Conservation (phyloP, 2,888 invertebrate genomes). For the Opisthograptis luteolata region DNA sequence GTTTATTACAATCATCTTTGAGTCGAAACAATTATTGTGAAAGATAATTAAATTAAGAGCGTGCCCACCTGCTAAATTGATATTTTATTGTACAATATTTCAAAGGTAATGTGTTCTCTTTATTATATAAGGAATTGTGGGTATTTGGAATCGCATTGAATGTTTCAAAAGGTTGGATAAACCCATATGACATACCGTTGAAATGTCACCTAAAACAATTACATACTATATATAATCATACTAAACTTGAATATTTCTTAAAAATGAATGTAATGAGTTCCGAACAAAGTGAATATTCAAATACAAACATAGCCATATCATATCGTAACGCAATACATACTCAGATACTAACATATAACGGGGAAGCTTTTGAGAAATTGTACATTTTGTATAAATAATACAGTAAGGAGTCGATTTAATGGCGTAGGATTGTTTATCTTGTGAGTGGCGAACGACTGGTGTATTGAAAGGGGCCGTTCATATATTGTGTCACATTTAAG, state of each 20-base stretch:
- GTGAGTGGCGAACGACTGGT: constrained; percentile 78
- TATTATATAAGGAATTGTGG: too few species aligned
- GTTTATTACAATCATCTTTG: constrained; percentile 55
- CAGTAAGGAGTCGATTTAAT: constrained; percentile 78
- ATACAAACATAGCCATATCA: constrained; percentile 47
- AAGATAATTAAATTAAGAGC: neutral
- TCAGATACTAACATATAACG: constrained; percentile 52
- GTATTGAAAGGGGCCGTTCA: constrained; percentile 55
- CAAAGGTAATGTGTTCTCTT: too few species aligned
- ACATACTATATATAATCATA: too few species aligned
- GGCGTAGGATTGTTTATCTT: constrained; percentile 68
- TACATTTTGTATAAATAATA: constrained; percentile 82
- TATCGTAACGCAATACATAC: constrained; percentile 58
- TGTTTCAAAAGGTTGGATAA: too few species aligned
- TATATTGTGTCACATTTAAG: constrained; percentile 18
- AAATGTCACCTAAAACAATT: too few species aligned
- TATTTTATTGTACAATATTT: neutral
- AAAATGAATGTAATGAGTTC: constrained; percentile 57
- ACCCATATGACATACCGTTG: too few species aligned
- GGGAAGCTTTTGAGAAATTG: constrained; percentile 77
- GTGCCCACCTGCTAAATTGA: neutral
- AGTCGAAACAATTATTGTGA: constrained; percentile 3
- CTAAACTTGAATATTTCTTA: too few species aligned
- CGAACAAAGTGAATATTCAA: constrained; percentile 23
- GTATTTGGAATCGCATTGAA: too few species aligned